A percentile compares a stretch with the other conserved stretches of the same genome.
phyloP scores from a whole-genome alignment of 2,797 vertebrate genomes.

The Phoeniculus purpureus region DNA sequence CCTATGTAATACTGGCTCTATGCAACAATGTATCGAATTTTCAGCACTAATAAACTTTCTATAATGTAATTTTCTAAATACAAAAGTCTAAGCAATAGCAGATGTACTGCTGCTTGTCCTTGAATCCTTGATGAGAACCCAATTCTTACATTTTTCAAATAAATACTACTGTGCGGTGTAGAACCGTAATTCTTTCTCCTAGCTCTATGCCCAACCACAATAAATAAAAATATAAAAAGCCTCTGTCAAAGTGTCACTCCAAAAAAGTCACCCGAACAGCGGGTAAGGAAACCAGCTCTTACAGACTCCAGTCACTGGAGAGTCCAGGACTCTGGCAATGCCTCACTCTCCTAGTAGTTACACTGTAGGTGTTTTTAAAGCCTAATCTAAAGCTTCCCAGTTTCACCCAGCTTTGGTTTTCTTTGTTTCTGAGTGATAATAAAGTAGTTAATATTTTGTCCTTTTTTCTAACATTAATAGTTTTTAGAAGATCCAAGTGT shows the following conservation, averaged over 20 bases:
- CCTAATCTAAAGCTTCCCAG: not conserved
- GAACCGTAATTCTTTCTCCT: not conserved
- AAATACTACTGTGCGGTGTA: not conserved
- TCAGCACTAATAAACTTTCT: not conserved
- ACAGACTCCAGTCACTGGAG: not conserved
- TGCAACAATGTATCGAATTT: not conserved
- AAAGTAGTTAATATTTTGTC: not conserved
- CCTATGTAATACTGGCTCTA: not conserved
- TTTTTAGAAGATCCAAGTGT: not conserved
- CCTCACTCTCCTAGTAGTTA: not conserved
- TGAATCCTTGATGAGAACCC: not conserved
- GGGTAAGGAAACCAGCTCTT: not conserved
- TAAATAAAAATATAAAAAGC: not conserved
- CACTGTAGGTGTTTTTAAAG: fast-evolving
- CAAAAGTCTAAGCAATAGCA: not conserved
- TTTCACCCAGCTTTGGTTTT: not conserved
- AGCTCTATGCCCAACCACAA: not conserved
- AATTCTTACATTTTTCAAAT: not conserved
- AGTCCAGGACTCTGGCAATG: not conserved
- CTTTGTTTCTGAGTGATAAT: not conserved
- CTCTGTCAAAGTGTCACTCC: not conserved
- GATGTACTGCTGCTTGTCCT: not conserved
- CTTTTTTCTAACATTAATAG: not conserved
- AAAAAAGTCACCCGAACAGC: no score
- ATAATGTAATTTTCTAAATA: not conserved